Conservation (phyloP, 2,113 vertebrate genomes). For the Gorsachius goisagi region DNA sequence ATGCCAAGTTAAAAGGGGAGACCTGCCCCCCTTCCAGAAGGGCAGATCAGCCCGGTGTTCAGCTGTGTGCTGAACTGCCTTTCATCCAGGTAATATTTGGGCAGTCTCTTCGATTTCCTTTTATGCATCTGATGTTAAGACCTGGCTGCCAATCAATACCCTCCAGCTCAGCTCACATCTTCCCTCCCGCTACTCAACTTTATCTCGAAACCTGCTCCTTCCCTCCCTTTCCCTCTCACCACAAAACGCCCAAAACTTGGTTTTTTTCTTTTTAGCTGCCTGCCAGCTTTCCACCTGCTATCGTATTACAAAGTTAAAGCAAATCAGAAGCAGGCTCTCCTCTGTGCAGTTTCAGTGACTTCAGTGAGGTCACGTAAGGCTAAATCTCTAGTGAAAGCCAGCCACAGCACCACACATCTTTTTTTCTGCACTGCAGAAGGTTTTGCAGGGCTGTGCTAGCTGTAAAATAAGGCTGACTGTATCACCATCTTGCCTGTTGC, state of each 20-base stretch:
- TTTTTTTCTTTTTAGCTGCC: background rate
- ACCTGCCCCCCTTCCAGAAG: background rate
- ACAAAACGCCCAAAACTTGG: background rate
- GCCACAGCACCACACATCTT: background rate
- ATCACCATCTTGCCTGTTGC: background rate
- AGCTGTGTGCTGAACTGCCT: background rate
- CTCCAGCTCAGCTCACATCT: background rate
- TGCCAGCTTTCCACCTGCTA: background rate
- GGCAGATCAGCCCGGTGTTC: background rate
- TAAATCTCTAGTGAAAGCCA: background rate
- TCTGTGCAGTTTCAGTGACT: background rate
- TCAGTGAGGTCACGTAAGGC: background rate
- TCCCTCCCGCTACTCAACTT: background rate
- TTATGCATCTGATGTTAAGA: conserved; percentile 20
- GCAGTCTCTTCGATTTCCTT: conserved; percentile 12
- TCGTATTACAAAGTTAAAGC: background rate
- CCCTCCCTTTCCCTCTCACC: background rate
- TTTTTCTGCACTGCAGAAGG: background rate
- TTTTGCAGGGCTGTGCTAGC: background rate
- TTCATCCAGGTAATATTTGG: background rate
- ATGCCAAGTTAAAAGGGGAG: background rate
- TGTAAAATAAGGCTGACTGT: background rate
- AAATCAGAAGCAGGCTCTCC: background rate
- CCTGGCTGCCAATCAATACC: background rate
- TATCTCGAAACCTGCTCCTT: background rate